Conservation (phyloP, 2,797 vertebrate species). For the Cyclopterus lumpus region DNA sequence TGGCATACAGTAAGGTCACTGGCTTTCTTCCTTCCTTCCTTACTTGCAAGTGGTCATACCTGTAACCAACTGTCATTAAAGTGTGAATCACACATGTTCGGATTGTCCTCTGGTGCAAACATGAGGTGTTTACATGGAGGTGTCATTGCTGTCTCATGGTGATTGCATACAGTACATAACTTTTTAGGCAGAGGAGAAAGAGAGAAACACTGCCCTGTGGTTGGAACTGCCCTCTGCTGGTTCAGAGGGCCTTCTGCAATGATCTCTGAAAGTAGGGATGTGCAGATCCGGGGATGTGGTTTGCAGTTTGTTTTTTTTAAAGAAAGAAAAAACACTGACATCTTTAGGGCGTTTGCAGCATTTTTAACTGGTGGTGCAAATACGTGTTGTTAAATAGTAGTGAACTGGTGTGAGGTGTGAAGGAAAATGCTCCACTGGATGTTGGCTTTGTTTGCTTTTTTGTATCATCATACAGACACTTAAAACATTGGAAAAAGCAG, state of each 20-base stretch:
- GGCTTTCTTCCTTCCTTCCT: background rate
- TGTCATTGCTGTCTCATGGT: conserved; percentile 39
- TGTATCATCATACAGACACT: background rate
- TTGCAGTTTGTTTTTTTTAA: background rate
- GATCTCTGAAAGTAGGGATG: conserved; percentile 1
- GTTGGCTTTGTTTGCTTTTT: background rate
- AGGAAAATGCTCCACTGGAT: background rate
- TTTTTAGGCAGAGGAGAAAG: background rate
- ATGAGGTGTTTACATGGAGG: conserved; percentile 5
- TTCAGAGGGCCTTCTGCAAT: conserved; percentile 30
- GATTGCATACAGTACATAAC: conserved; percentile 14
- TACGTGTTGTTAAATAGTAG: background rate
- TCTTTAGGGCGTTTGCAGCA: background rate
- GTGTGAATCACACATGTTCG: conserved; percentile 33
- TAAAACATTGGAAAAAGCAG: background rate
- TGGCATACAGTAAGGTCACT: conserved; percentile 9
- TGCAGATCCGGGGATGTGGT: background rate
- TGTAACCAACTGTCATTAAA: conserved; percentile 8
- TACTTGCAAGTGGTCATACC: conserved; percentile 5
- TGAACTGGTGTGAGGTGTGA: background rate
- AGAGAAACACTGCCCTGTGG: conserved; percentile 30
- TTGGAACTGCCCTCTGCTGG: conserved; percentile 74
- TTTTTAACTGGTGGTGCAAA: background rate
- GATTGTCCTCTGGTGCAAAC: conserved; percentile 1
- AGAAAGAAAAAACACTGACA: background rate